Conservation (phyloP, 2,113 vertebrate species). For the Equus quagga region DNA sequence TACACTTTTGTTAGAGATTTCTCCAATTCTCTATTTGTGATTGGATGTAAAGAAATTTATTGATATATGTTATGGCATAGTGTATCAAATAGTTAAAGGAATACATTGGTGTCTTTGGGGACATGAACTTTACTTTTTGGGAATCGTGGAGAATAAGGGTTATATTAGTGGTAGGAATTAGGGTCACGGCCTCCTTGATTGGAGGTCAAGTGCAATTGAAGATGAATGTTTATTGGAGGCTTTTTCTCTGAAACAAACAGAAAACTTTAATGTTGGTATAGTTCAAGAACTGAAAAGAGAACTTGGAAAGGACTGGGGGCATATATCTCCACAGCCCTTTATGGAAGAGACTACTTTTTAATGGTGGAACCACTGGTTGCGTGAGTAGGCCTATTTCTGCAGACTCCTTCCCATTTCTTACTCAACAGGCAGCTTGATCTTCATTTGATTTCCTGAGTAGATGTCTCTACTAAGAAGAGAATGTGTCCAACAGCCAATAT, state of each 20-base stretch:
- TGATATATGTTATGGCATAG: background rate
- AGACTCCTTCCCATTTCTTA: background rate
- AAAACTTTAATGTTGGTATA: background rate
- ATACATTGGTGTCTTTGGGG: background rate
- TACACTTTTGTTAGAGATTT: background rate
- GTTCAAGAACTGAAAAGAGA: background rate
- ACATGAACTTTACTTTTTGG: background rate
- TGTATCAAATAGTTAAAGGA: background rate
- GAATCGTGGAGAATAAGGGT: background rate
- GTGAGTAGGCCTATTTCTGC: background rate
- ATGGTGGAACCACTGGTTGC: background rate
- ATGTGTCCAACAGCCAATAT: slow-evolving; percentile 59
- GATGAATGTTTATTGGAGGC: background rate
- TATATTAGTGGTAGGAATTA: background rate
- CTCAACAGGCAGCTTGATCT: background rate
- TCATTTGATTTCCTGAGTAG: slow-evolving; percentile 44
- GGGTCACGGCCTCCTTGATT: background rate
- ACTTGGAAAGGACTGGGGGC: background rate
- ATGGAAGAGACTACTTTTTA: background rate
- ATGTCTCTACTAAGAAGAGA: slow-evolving; percentile 41
- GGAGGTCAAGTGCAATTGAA: background rate
- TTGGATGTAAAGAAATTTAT: background rate
- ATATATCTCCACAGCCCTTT: background rate
- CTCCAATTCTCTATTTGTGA: background rate
- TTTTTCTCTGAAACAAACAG: background rate